Percentiles rank a stretch among this genome's conserved stretches.
phyloP scores from a whole-genome alignment of 2,797 vertebrate species.

The Threskiornis aethiopicus region DNA sequence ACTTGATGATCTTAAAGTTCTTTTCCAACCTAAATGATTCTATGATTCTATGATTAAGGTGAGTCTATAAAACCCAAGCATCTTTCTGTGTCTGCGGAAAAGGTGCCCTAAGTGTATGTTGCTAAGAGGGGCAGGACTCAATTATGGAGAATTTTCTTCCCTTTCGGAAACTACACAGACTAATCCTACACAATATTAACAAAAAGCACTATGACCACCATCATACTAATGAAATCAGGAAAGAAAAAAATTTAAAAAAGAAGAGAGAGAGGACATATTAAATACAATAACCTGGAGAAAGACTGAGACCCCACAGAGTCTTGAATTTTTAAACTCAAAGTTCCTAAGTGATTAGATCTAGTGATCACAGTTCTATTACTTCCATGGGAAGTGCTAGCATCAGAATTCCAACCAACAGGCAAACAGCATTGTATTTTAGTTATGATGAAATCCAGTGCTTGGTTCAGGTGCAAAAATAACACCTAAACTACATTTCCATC shows the following conservation, averaged over 20 bases:
- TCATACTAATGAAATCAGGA: background rate
- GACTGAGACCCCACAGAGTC: background rate
- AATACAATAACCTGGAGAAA: background rate
- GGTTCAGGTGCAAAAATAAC: background rate
- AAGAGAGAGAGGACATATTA: background rate
- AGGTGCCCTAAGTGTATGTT: background rate
- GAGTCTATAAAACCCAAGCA: background rate
- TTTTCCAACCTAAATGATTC: too few relatives aligned
- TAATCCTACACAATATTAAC: background rate
- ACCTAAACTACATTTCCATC: background rate
- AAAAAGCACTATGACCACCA: background rate
- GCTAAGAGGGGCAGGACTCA: background rate
- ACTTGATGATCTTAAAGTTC: too few relatives aligned
- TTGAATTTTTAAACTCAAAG: background rate
- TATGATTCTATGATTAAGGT: too few relatives aligned
- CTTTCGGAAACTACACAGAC: background rate
- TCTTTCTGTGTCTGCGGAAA: background rate
- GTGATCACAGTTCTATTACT: background rate
- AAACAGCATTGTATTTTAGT: background rate
- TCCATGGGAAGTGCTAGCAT: background rate
- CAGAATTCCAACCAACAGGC: background rate
- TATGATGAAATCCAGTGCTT: background rate
- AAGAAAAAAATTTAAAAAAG: background rate
- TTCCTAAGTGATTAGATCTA: background rate
- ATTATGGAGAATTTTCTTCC: background rate